These are phyloP conservation scores for Apamea anceps DNA, from an alignment of 2,888 invertebrate genomes.

Conservation along the genomic window DNA sequence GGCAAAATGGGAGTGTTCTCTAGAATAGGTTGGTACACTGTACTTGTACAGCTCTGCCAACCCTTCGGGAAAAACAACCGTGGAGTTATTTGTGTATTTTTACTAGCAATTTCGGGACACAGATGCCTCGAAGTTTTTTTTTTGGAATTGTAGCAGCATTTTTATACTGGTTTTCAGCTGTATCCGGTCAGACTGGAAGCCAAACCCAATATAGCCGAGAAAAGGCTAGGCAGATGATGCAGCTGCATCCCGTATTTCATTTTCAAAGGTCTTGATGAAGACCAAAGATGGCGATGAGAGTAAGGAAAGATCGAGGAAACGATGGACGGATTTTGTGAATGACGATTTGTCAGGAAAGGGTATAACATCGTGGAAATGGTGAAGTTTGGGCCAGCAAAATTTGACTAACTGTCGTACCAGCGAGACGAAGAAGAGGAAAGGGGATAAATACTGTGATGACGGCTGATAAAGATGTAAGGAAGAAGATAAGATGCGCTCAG, in stretches of 20 bases:
- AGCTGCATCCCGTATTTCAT: not conserved
- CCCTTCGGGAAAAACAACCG: accelerated
- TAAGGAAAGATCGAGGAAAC: not conserved
- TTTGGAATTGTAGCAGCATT: not conserved
- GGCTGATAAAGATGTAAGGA: not conserved
- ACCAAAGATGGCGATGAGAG: not conserved
- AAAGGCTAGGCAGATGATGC: not conserved
- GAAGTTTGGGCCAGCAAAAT: too few species aligned
- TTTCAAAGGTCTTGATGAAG: not conserved
- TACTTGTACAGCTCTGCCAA: not conserved
- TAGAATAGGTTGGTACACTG: not conserved
- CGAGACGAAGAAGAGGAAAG: too few species aligned
- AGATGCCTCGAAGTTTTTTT: not conserved
- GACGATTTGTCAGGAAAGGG: not conserved
- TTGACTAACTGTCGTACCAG: too few species aligned
- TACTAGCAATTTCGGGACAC: not conserved
- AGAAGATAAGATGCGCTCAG: not conserved
- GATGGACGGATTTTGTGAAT: not conserved
- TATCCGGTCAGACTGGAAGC: too few species aligned
- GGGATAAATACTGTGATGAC: too few species aligned
- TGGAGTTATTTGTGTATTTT: not conserved
- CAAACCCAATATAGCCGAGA: too few species aligned
- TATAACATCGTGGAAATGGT: too few species aligned
- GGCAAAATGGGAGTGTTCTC: too few species aligned
- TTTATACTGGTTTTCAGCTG: too few species aligned